Evolutionary conservation across 1,140 invertebrate genomes (phyloP).

Genomic region (Meloidogyne hapla): DNA sequence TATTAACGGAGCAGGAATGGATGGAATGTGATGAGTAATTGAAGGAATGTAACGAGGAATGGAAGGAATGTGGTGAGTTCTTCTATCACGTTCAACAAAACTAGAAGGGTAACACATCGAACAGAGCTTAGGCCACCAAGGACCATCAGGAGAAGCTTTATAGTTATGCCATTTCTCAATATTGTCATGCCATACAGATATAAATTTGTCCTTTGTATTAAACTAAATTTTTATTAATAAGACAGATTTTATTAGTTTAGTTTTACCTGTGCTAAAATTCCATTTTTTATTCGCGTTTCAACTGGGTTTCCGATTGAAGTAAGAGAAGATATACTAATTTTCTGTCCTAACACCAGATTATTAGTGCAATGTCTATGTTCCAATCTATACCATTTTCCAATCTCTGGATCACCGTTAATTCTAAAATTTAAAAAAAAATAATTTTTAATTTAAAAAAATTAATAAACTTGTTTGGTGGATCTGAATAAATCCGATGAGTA

Average conservation of each 20-base stretch:
- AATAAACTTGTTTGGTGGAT: neutral
- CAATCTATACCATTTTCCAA: constrained; percentile 5
- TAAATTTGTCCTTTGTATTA: neutral
- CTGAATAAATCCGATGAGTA: neutral
- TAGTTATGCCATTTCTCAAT: neutral
- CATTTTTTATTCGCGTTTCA: neutral
- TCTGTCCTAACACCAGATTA: neutral
- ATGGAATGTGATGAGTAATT: no score
- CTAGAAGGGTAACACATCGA: neutral
- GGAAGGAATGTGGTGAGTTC: no score
- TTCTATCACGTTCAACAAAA: neutral
- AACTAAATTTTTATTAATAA: neutral
- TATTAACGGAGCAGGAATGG: neutral
- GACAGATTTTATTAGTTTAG: neutral
- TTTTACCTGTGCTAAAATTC: neutral
- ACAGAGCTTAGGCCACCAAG: constrained; percentile 2
- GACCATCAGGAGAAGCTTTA: neutral
- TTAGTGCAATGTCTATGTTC: neutral
- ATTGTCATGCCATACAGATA: neutral
- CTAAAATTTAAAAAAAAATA: neutral
- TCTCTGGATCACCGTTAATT: neutral
- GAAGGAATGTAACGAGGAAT: no score
- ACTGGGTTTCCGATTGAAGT: neutral
- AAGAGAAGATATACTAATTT: neutral
- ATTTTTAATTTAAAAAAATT: neutral